Evolutionary conservation across 1,140 invertebrate species (phyloP), one percentile per base, ranked within the genome.

Genomic region (Capitella teleta): DNA sequence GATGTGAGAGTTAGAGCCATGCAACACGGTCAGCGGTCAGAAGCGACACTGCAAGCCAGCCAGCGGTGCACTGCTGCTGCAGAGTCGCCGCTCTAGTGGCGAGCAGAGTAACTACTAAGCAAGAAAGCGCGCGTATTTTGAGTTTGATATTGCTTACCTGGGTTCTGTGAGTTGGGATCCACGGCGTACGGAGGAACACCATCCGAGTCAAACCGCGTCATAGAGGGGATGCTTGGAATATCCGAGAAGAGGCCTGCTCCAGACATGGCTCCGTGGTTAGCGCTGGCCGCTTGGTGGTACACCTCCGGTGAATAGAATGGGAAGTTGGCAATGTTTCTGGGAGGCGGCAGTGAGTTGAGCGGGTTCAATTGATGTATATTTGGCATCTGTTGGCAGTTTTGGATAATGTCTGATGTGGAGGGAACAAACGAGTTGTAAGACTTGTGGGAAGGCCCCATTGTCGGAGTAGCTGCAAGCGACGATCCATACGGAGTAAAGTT

Each of bases 261-360:
- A 1, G 28, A 16, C 50, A 52, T 52, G 23, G 36, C 48, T 2
- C 28, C 12, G 24, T 21, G 43, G 18, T 30, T 23, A 21, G 26
- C 18, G n/a, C n/a, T n/a, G n/a, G n/a, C n/a, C 6, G n/a, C n/a
- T 8, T 41, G 38, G 19, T 46, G 50, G 32, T 52, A 52, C 43
- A 52, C 37, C n/a, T 52, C 50, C 24, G 43, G 43, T n/a, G n/a
- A n/a, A 24, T 52, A 52, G 42, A 52, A 52, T 14, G 43, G 50
- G 34, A 52, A 52, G 45, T 47, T 47, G 28, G 45, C 18, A 32
- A 36, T 16, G 28, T 47, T 47, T 8, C 28, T 16, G n/a, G 28
- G 26, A 21, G 21, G 21, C 2, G 42, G 16, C 19, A 44, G 42
- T n/a, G 45, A 32, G 45, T 47, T 32, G 19, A 47, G 19, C 45